phyloP scores from a whole-genome alignment of 2,888 invertebrate species.

The Sthenelais limicola region DNA sequence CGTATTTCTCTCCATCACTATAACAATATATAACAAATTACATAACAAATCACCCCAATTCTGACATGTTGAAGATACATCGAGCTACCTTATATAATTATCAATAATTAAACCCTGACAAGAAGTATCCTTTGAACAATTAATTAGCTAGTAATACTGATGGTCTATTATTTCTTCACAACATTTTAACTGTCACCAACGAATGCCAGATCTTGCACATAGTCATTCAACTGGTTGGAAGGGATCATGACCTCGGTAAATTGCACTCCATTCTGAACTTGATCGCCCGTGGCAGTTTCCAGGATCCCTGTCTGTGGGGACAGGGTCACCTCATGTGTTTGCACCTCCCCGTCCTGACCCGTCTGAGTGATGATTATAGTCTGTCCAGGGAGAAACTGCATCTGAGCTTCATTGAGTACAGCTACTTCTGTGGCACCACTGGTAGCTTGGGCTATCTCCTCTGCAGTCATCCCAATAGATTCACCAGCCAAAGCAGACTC shows the following conservation, averaged over 20 bases:
- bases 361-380: slow-evolving; percentile 39
- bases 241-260: slow-evolving; percentile 43
- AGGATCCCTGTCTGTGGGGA: neutral
- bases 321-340: slow-evolving; percentile 7
- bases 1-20: too few species aligned
- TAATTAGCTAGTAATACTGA: too few species aligned
- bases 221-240: slow-evolving; percentile 26
- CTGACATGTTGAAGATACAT: too few species aligned
- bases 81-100: too few species aligned
- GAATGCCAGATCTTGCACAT: slow-evolving; percentile 42
- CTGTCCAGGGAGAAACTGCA: slow-evolving; percentile 40
- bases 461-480: neutral
- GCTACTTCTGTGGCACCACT: neutral
- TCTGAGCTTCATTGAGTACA: slow-evolving; percentile 12
- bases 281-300: neutral
- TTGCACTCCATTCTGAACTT: neutral
- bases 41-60: too few species aligned
- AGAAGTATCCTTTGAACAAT: too few species aligned
- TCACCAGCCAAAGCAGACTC: neutral
- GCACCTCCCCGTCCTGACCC: slow-evolving; percentile 20
- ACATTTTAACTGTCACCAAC: slow-evolving; percentile 37
- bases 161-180: too few species aligned
- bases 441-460: neutral
- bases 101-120: too few species aligned
- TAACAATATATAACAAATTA: too few species aligned